These are phyloP conservation scores for Thermophis baileyi DNA, from an alignment of 2,113 vertebrate species.

Conservation along the genomic window DNA sequence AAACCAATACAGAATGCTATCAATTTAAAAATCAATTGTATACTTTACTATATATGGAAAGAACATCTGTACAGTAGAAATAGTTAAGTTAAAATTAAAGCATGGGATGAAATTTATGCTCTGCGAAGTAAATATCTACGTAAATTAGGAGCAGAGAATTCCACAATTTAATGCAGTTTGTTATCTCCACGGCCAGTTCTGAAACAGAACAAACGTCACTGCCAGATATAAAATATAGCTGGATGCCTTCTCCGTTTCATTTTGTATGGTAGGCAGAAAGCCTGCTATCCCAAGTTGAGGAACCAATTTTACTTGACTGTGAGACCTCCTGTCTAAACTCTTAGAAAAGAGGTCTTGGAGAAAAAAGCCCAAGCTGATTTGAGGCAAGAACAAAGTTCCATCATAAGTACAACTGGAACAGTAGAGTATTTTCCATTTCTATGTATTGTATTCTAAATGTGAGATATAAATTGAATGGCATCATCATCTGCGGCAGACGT, in stretches of 20 bases:
- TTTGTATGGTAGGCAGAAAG: background rate
- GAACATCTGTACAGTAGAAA: background rate
- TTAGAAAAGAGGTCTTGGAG: rapidly evolving
- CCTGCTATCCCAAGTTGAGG: background rate
- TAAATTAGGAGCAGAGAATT: background rate
- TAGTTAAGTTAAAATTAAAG: background rate
- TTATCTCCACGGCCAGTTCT: background rate
- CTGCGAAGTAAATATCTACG: background rate
- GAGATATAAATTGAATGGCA: background rate
- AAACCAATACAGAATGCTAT: background rate
- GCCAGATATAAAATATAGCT: background rate
- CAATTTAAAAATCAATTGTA: background rate
- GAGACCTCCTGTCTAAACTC: background rate
- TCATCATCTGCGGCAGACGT: background rate
- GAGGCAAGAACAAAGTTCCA: rapidly evolving
- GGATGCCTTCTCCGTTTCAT: background rate
- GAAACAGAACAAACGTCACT: background rate
- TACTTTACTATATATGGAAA: background rate
- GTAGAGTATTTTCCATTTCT: background rate
- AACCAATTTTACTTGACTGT: rapidly evolving
- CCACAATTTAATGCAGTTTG: background rate
- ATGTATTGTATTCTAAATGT: background rate
- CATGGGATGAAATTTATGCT: background rate
- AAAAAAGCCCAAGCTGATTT: background rate
- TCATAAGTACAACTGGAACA: rapidly evolving